A percentile compares a stretch with the other conserved stretches of the same genome.
These are phyloP conservation scores for Acrobasis suavella DNA, from an alignment of 2,888 invertebrate species.

Conservation along the genomic window DNA sequence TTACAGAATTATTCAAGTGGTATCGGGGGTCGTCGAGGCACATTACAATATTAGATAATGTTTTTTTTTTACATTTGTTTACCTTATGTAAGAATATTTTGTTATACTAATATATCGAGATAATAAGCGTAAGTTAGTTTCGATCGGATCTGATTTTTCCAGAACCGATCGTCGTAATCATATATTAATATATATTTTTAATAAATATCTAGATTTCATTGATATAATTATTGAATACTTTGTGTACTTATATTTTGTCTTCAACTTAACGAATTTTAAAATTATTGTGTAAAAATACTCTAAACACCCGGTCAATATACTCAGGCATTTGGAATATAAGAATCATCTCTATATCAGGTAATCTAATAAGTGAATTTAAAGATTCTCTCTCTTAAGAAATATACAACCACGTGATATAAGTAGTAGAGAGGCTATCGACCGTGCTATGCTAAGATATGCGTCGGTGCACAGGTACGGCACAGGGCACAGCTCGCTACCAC, in stretches of 20 bases:
- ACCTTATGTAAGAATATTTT: constrained; percentile 69
- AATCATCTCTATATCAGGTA: constrained; percentile 48
- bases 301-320: constrained; percentile 51
- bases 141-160: constrained; percentile 60
- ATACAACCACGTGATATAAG: constrained; percentile 53
- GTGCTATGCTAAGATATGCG: constrained; percentile 22
- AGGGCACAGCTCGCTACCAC: constrained; percentile 7
- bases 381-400: constrained; percentile 74
- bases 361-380: constrained; percentile 53
- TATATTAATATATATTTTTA: constrained; percentile 46
- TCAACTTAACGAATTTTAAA: constrained; percentile 53
- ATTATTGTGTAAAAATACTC: constrained; percentile 66
- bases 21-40: constrained; percentile 70
- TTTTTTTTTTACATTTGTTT: constrained; percentile 53
- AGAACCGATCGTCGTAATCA: constrained; percentile 50
- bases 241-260: constrained; percentile 41
- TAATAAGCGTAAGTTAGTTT: constrained; percentile 78
- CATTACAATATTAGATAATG: constrained; percentile 65
- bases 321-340: constrained; percentile 51
- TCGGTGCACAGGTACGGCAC: constrained; percentile 10
- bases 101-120: constrained; percentile 73
- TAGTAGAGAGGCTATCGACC: constrained; percentile 26
- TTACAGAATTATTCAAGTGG: constrained; percentile 33
- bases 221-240: constrained; percentile 34
- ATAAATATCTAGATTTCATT: constrained; percentile 46